phyloP scores from a whole-genome alignment of 2,797 vertebrate species.

The Chrysocyon brachyurus region DNA sequence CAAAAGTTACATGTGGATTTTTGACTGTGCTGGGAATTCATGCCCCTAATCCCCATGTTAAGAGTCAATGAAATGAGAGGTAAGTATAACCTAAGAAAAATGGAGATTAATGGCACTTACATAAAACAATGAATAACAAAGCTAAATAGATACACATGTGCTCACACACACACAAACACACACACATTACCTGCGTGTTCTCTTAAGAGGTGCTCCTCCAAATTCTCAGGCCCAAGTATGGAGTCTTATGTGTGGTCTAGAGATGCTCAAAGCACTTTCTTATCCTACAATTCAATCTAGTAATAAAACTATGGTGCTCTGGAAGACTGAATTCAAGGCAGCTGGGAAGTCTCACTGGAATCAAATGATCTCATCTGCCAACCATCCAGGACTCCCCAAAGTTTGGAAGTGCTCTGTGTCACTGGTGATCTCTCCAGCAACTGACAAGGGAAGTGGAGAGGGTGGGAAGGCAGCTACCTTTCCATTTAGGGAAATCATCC shows the following conservation, averaged over 20 bases:
- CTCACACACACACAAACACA: not conserved
- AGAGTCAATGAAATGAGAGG: not conserved
- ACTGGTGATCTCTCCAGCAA: slow-evolving; percentile 63
- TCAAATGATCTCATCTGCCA: slow-evolving; percentile 65
- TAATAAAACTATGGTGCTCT: slow-evolving; percentile 63
- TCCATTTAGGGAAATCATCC: slow-evolving; percentile 72
- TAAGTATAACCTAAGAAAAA: slow-evolving; percentile 62
- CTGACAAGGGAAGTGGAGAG: slow-evolving; percentile 53
- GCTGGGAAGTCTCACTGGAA: slow-evolving; percentile 76
- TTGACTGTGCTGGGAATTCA: not conserved
- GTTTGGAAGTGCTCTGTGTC: slow-evolving; percentile 73
- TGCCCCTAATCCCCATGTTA: not conserved
- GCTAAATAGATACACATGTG: not conserved
- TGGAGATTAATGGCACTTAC: slow-evolving; percentile 8
- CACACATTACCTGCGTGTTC: not conserved
- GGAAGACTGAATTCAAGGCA: slow-evolving; percentile 73
- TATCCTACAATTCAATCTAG: slow-evolving; percentile 77
- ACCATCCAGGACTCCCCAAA: slow-evolving; percentile 73
- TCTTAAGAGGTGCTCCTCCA: not conserved
- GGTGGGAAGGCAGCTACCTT: slow-evolving; percentile 62
- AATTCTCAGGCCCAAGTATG: slow-evolving; percentile 68
- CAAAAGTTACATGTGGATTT: not conserved
- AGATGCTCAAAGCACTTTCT: slow-evolving; percentile 79
- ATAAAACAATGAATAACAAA: slow-evolving; percentile 57
- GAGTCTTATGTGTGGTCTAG: slow-evolving; percentile 61